These are phyloP conservation scores for Coremacera marginata DNA, from an alignment of 2,888 invertebrate species.

Conservation along the genomic window DNA sequence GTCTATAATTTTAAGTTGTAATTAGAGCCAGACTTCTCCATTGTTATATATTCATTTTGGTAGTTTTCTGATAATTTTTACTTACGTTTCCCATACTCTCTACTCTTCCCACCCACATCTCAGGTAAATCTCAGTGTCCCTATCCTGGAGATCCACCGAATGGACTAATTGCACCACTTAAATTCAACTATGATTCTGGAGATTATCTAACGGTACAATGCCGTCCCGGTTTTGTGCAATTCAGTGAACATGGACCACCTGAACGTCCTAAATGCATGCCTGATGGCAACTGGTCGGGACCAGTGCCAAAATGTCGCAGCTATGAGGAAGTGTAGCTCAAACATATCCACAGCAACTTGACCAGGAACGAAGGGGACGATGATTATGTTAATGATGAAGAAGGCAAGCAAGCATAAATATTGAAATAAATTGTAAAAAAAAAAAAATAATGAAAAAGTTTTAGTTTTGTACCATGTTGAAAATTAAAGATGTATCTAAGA, in stretches of 20 bases:
- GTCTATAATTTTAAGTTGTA: too few relatives aligned
- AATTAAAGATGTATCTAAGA: neutral
- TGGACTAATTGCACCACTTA: constrained; percentile 78
- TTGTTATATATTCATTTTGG: too few relatives aligned
- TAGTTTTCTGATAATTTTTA: neutral
- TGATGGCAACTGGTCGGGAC: constrained; percentile 78
- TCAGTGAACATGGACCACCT: constrained; percentile 70
- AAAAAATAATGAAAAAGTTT: constrained; percentile 25
- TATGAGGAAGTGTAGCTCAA: constrained; percentile 73
- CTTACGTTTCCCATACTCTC: neutral
- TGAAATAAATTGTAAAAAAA: constrained; percentile 37
- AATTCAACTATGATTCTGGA: constrained; percentile 81
- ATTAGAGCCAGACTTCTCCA: too few relatives aligned
- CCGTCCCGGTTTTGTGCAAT: constrained; percentile 75
- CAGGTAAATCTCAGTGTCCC: constrained; percentile 80
- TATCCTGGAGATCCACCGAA: constrained; percentile 80
- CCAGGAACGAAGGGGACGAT: neutral
- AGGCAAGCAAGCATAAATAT: constrained; percentile 6
- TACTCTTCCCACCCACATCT: neutral
- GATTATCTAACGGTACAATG: constrained; percentile 79
- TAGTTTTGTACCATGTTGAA: constrained; percentile 34
- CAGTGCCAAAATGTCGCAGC: constrained; percentile 77
- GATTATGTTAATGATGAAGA: neutral
- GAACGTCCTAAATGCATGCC: constrained; percentile 76
- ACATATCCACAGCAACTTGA: neutral